Conservation (phyloP, 2,888 invertebrate species). For the Agelastica alni region DNA sequence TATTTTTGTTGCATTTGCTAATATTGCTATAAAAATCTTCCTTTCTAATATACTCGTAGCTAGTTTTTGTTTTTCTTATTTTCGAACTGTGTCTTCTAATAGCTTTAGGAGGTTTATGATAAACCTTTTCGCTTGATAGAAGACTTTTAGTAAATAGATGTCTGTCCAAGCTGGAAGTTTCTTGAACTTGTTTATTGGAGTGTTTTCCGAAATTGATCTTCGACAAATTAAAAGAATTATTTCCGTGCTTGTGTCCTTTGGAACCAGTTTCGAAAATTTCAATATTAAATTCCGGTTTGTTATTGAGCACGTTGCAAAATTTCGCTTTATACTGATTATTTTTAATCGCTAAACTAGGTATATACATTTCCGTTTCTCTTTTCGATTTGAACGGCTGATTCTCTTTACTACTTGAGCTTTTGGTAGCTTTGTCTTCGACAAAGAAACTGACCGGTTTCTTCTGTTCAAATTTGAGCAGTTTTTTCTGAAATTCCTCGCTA, state of each 20-base stretch:
- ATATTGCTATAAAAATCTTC: constrained; percentile 51
- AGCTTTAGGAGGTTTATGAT: constrained; percentile 77
- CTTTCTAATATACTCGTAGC: constrained; percentile 55
- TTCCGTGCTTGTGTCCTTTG: constrained; percentile 34
- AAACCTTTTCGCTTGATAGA: constrained; percentile 58
- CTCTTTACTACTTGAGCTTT: constrained; percentile 36
- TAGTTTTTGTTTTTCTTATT: constrained; percentile 49
- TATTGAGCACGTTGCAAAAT: constrained; percentile 56
- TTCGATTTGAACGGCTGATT: constrained; percentile 38
- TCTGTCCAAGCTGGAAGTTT: constrained; percentile 56
- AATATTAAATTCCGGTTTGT: constrained; percentile 52
- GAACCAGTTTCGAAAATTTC: constrained; percentile 49
- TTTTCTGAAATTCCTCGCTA: constrained; percentile 54
- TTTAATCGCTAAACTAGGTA: constrained; percentile 61
- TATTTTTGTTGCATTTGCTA: constrained; percentile 35
- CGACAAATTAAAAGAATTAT: constrained; percentile 38
- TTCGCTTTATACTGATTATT: constrained; percentile 62
- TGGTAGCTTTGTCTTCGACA: constrained; percentile 41
- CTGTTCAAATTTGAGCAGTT: constrained; percentile 53
- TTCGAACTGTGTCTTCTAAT: constrained; percentile 68
- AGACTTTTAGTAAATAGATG: constrained; percentile 56
- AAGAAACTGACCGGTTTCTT: constrained; percentile 52
- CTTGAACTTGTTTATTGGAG: constrained; percentile 46
- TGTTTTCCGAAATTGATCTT: constrained; percentile 45
- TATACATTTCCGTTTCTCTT: constrained; percentile 58